phyloP scores from a whole-genome alignment of 2,888 invertebrate genomes.

The Odontocolon sp. region DNA sequence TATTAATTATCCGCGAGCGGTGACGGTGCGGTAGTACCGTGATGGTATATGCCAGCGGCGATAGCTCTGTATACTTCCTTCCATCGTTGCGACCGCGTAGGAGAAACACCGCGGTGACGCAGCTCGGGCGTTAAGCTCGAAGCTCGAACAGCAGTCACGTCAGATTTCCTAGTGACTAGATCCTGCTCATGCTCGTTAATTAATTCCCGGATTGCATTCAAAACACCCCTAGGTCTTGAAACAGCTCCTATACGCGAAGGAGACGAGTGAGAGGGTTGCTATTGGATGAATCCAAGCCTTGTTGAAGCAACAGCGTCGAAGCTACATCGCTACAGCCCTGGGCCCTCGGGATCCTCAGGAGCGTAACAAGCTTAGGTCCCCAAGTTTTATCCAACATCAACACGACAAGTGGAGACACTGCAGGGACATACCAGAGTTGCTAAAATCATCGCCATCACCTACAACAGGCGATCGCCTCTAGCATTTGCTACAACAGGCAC shows the following conservation, averaged over 20 bases:
- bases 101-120: conserved; percentile 53
- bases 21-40: neutral
- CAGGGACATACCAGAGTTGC: neutral
- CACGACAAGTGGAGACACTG: conserved; percentile 28
- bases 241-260: neutral
- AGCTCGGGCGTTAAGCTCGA: conserved; percentile 64
- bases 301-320: too few species aligned
- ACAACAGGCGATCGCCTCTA: conserved; percentile 6
- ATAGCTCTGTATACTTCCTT: too few species aligned
- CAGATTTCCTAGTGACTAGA: conserved; percentile 69
- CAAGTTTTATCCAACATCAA: conserved; percentile 53
- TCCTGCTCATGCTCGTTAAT: conserved; percentile 70
- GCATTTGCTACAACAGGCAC: neutral
- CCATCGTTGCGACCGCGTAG: conserved; percentile 10
- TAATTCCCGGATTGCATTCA: conserved; percentile 72
- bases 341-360: conserved; percentile 1
- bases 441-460: conserved; percentile 8
- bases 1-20: conserved; percentile 69
- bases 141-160: conserved; percentile 70
- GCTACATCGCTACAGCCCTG: neutral
- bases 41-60: conserved; percentile 45
- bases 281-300: neutral
- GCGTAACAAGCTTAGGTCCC: conserved; percentile 33
- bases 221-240: conserved; percentile 58
- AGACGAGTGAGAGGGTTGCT: conserved; percentile 4